phyloP scores from a whole-genome alignment of 2,888 invertebrate genomes.

The Agonopterix heracliana region DNA sequence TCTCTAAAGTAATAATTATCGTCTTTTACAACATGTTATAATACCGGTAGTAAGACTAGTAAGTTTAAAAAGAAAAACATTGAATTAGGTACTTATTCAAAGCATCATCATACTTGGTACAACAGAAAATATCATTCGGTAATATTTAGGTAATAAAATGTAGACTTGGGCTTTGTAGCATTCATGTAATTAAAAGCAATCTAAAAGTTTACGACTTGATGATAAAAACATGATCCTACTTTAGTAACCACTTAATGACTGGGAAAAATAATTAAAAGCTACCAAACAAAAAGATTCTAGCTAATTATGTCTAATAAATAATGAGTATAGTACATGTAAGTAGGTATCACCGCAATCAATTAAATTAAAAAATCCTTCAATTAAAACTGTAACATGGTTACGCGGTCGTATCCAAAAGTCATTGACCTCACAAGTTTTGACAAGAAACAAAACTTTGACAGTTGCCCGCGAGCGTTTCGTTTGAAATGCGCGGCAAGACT shows the following conservation, averaged over 20 bases:
- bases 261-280: not conserved
- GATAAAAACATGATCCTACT: not conserved
- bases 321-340: not conserved
- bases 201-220: too few relatives aligned
- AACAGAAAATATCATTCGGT: too few relatives aligned
- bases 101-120: too few relatives aligned
- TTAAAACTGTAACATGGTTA: conserved; percentile 7
- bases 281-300: not conserved
- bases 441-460: conserved; percentile 31
- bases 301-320: not conserved
- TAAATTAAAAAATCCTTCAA: not conserved
- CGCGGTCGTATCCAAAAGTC: conserved; percentile 25
- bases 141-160: too few relatives aligned
- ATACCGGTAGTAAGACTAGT: too few relatives aligned
- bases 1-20: too few relatives aligned
- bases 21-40: too few relatives aligned
- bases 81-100: too few relatives aligned
- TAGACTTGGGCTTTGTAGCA: too few relatives aligned
- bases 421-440: conserved; percentile 41
- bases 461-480: conserved; percentile 42
- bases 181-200: too few relatives aligned
- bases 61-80: too few relatives aligned
- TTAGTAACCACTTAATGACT: not conserved
- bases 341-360: too few relatives aligned
- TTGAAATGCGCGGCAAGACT: conserved; percentile 61